Evolutionary conservation across 2,113 vertebrate species (phyloP), one percentile per base, ranked within the genome.

Genomic region (Malurus melanocephalus): DNA sequence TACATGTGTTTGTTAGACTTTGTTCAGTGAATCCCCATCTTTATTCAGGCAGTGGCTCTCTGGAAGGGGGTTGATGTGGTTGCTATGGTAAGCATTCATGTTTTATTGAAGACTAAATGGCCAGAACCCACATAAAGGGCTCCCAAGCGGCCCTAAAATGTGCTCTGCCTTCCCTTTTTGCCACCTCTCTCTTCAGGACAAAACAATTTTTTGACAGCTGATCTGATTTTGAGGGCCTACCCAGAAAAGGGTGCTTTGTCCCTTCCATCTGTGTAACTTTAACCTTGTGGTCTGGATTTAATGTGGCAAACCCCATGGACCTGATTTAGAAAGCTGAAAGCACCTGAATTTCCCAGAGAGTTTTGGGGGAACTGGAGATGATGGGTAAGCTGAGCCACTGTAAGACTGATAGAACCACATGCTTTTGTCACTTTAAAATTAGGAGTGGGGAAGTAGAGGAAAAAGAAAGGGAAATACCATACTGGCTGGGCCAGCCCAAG

Each of bases 71-170:
- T 62, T 94, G 49, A 64, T 17, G 24, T 42, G 67, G 97, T 97
- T 97, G 94, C 97, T 96, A 96, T 96, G 96, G 96, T n/a, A 95
- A 96, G 79, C 56, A 57, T 86, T 96, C 83, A 89, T 94, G 91
- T 96, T 96, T 97, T 95, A 96, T 95, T 96, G 96, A 96, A 94
- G 83, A 91, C 56, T 91, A 94, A 97, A 93, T 71, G 87, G 82
- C 85, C 92, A 92, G 92, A 95, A 84, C 78, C 88, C 89, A 81
- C 73, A 78, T 55, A 92, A 95, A 94, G 79, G 74, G 28, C 66
- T 95, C 91, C 84, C 33, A 19, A 62, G 76, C 71, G 89, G 85
- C 88, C 80, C 86, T 90, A 91, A 92, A 77, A 77, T 42, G 68
- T 40, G 24, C 27, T 83, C 53, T 64, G 60, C 64, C 40, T 69